A percentile compares a stretch with the other conserved stretches of the same genome.
Evolutionary conservation across 1,140 invertebrate genomes (phyloP).

Genomic region (Diorhabda elongata): DNA sequence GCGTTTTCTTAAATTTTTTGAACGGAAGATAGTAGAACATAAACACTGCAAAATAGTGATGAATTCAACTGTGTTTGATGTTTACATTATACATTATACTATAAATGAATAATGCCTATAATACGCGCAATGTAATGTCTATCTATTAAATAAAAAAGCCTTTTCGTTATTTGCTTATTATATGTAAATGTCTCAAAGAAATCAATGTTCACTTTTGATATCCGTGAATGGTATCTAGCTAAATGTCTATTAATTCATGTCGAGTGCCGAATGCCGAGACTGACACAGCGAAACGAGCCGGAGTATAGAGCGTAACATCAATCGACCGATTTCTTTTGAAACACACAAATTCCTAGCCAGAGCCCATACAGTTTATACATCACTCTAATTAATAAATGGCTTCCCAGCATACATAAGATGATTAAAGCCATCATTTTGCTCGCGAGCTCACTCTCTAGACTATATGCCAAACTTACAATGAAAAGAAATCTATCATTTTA

Average conservation of each 20-base stretch:
- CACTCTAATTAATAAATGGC: slow-evolving; percentile 46
- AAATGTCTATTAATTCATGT: not conserved
- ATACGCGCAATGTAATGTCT: no score
- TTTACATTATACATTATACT: no score
- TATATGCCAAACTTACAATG: no score
- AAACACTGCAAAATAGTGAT: no score
- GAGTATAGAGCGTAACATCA: slow-evolving; percentile 36
- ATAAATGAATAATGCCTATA: no score
- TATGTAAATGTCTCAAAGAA: not conserved
- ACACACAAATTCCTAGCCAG: slow-evolving; percentile 39
- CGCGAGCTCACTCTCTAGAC: not conserved
- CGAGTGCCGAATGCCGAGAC: not conserved
- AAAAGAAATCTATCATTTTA: no score
- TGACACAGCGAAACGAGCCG: not conserved
- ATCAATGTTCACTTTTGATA: not conserved
- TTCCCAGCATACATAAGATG: slow-evolving; percentile 34
- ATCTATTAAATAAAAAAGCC: no score
- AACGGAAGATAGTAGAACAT: no score
- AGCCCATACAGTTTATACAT: slow-evolving; percentile 41
- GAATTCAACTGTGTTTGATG: no score
- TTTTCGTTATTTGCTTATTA: no score
- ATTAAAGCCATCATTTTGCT: slow-evolving; percentile 39
- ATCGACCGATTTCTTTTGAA: slow-evolving; percentile 43
- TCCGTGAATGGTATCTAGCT: not conserved
- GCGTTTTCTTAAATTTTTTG: no score